phyloP scores from a whole-genome alignment of 2,888 invertebrate genomes.

The Zelleria hepariella region DNA sequence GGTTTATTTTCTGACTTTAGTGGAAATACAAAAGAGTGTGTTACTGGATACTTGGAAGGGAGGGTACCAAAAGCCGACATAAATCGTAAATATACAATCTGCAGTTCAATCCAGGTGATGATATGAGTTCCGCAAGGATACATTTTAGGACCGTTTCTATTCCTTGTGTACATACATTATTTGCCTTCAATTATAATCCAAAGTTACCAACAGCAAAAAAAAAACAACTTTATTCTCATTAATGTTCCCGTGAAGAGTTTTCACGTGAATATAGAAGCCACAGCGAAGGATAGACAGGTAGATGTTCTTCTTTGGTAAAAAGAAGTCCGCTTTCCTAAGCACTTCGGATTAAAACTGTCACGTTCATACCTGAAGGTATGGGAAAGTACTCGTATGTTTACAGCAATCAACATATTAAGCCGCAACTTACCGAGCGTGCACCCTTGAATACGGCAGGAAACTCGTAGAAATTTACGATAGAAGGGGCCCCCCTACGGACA shows the following conservation, averaged over 20 bases:
- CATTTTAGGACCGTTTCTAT: too few relatives aligned
- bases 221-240: neutral
- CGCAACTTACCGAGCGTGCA: neutral
- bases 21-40: neutral
- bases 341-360: too few relatives aligned
- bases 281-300: neutral
- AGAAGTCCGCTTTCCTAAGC: too few relatives aligned
- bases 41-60: neutral
- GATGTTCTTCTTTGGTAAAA: too few relatives aligned
- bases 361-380: too few relatives aligned
- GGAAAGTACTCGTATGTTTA: neutral
- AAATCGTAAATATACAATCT: too few relatives aligned
- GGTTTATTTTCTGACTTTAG: neutral
- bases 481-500: conserved; percentile 28
- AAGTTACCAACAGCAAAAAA: neutral
- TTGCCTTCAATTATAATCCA: neutral
- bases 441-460: neutral
- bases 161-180: too few relatives aligned
- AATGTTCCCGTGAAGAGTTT: neutral
- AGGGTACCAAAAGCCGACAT: too few relatives aligned
- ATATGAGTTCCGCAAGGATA: too few relatives aligned
- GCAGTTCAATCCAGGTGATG: too few relatives aligned
- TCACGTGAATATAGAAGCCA: neutral
- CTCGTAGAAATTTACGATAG: conserved; percentile 26
- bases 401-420: neutral